A percentile compares a stretch with the other conserved stretches of the same genome.
Conservation (phyloP, 2,113 vertebrate species). For the Todiramphus saurophagus region DNA sequence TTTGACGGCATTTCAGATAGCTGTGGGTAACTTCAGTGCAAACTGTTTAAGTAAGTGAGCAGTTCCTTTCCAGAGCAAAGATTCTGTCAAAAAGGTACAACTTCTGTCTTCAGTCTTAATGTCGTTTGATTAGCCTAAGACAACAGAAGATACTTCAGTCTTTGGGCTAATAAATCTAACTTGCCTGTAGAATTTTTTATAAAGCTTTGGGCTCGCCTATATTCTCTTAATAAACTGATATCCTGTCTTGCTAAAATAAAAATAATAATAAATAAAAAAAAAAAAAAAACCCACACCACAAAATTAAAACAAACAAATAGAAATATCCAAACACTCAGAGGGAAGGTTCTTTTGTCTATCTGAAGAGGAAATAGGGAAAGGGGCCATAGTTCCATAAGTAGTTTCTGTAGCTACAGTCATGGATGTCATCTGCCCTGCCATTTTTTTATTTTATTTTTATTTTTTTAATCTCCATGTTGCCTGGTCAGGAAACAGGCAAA, state of each 20-base stretch:
- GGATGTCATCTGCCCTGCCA: background rate
- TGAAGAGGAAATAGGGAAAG: background rate
- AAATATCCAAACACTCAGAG: background rate
- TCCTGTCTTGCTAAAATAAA: background rate
- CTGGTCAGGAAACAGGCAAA: background rate
- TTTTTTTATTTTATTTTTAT: background rate
- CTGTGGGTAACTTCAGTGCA: background rate
- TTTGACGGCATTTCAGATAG: background rate
- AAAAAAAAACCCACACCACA: background rate
- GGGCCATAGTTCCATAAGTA: background rate
- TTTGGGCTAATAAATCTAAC: background rate
- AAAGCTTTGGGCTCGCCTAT: background rate
- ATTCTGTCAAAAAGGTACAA: background rate
- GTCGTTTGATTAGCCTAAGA: background rate
- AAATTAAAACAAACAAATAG: background rate
- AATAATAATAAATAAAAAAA: background rate
- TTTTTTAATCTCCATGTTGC: background rate
- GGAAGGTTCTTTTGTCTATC: background rate
- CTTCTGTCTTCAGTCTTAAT: background rate
- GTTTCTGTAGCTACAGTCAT: background rate
- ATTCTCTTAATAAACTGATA: background rate
- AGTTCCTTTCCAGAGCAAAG: background rate
- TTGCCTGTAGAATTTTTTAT: background rate
- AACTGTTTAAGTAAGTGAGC: background rate
- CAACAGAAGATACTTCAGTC: background rate